A percentile compares a stretch with the other conserved stretches of the same genome.
Conservation (phyloP, 2,797 vertebrate genomes). For the Galago senegalensis region DNA sequence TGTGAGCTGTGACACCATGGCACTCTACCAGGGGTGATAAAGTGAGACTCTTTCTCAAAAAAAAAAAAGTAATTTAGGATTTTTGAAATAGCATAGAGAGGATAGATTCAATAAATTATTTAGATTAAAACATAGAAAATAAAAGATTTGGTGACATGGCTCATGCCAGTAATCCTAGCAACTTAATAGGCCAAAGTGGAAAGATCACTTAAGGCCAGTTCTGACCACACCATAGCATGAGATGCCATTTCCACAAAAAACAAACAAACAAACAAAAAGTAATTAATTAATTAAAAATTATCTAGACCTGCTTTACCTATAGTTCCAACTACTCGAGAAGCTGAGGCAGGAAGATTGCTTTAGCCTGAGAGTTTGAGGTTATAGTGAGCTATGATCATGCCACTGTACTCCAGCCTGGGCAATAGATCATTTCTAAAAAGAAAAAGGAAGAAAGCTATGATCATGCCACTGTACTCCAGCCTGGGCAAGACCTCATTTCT, state of each 20-base stretch:
- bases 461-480: background rate
- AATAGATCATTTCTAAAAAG: background rate
- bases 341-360: background rate
- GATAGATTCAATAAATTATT: constrained; percentile 38
- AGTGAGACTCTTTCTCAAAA: no score
- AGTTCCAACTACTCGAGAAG: background rate
- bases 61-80: background rate
- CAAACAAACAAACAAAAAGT: no score
- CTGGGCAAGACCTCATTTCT: background rate
- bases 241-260: background rate
- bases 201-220: background rate
- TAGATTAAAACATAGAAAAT: constrained; percentile 47
- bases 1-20: no score
- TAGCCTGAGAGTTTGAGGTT: background rate
- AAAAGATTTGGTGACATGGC: background rate
- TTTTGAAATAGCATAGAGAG: background rate
- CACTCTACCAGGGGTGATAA: no score
- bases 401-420: background rate
- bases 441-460: background rate
- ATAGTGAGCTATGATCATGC: background rate
- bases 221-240: background rate
- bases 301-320: background rate
- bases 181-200: background rate
- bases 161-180: background rate
- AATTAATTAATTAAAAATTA: background rate